phyloP scores from a whole-genome alignment of 2,797 vertebrate species.

The Pithecia hirsuta region DNA sequence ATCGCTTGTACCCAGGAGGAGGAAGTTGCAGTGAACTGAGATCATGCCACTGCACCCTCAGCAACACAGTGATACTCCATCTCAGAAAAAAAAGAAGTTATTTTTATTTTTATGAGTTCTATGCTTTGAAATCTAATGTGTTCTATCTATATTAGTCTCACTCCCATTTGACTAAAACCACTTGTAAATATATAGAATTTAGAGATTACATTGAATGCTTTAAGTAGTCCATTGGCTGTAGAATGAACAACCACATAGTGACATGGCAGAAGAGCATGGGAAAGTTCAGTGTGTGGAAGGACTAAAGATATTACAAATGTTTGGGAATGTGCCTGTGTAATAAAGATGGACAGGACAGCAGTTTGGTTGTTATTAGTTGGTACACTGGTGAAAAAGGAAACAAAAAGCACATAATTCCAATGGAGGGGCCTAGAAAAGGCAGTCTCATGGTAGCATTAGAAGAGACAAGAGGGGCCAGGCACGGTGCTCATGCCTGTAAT shows the following conservation, averaged over 20 bases:
- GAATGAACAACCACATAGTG: background rate
- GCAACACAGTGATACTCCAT: no score
- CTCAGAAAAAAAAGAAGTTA: background rate
- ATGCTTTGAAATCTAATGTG: background rate
- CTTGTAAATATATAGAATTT: background rate
- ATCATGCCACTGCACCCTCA: no score
- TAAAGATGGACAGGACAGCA: background rate
- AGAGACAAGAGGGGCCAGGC: no score
- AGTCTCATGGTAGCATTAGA: background rate
- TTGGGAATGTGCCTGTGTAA: background rate
- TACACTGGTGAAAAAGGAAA: background rate
- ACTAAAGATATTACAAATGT: background rate
- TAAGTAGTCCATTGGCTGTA: background rate
- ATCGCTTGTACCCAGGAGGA: no score
- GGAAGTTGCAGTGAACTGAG: no score
- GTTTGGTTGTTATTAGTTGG: background rate
- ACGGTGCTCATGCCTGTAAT: no score
- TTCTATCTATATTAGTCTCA: background rate
- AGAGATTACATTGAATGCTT: background rate
- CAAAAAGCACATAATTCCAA: background rate
- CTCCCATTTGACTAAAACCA: background rate
- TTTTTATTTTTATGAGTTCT: background rate
- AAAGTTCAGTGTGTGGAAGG: background rate
- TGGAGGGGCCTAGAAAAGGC: background rate
- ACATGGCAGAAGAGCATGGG: background rate